A percentile compares a stretch with the other conserved stretches of the same genome.
phyloP scores from a whole-genome alignment of 1,140 invertebrate genomes.

The Globodera rostochiensis region DNA sequence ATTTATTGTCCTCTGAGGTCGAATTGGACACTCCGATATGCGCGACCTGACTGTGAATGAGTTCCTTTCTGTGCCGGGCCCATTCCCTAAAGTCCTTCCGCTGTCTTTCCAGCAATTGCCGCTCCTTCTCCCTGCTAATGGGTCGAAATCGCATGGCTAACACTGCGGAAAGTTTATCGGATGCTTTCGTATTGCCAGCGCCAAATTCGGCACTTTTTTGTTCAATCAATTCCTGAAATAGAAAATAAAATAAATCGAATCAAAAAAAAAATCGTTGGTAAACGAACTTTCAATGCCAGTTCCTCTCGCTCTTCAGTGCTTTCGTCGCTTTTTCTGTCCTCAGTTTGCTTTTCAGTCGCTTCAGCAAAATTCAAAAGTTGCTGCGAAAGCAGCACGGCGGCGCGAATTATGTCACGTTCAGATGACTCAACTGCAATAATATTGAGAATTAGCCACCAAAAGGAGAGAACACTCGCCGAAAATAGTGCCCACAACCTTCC shows the following conservation, averaged over 20 bases:
- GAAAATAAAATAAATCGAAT: background rate
- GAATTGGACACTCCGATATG: conserved; percentile 5
- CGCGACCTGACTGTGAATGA: conserved; percentile 54
- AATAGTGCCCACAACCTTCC: too few relatives aligned
- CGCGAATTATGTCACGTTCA: background rate
- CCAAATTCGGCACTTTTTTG: background rate
- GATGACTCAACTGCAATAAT: background rate
- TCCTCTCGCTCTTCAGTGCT: background rate
- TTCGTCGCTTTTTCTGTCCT: background rate
- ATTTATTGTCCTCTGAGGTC: background rate
- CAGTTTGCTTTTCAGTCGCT: background rate
- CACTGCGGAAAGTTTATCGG: conserved; percentile 2
- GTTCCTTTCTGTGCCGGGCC: conserved; percentile 41
- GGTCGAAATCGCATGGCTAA: conserved; percentile 4
- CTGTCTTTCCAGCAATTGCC: conserved; percentile 32
- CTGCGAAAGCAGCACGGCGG: background rate
- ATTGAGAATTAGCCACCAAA: too few relatives aligned
- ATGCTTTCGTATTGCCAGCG: background rate
- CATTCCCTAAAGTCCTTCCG: conserved; percentile 49
- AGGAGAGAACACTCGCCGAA: too few relatives aligned
- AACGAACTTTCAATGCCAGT: background rate
- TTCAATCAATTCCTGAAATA: background rate
- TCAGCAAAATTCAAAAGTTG: conserved; percentile 2
- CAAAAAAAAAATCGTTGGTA: too few relatives aligned
- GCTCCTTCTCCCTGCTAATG: background rate